Conservation (phyloP, 1,140 invertebrate species). For the Sweltsa coloradensis region DNA sequence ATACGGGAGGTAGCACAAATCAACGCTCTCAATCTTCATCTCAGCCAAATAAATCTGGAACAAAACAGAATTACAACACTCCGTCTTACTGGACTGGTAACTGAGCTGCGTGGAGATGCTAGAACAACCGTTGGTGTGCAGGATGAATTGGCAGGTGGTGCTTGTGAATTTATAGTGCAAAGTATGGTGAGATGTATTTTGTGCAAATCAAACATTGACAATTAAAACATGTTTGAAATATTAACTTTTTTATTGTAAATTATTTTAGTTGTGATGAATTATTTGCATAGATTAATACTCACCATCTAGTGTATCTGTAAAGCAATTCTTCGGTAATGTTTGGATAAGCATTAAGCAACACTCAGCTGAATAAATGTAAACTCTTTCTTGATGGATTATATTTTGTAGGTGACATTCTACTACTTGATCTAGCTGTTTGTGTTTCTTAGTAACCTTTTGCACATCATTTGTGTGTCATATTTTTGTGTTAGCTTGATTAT, state of each 20-base stretch:
- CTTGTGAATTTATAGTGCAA: slow-evolving; percentile 8
- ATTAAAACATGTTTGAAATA: slow-evolving; percentile 7
- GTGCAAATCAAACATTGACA: slow-evolving; percentile 9
- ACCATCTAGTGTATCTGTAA: too few relatives aligned
- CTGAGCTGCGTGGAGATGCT: slow-evolving; percentile 11
- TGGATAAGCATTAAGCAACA: too few relatives aligned
- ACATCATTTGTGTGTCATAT: slow-evolving; percentile 9
- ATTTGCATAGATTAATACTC: slow-evolving; percentile 8
- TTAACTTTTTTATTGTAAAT: slow-evolving; percentile 6
- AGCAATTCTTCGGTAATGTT: too few relatives aligned
- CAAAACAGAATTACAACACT: slow-evolving; percentile 45
- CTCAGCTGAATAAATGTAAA: slow-evolving; percentile 10
- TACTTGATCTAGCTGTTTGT: slow-evolving; percentile 9
- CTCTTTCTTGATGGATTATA: slow-evolving; percentile 8
- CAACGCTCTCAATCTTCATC: slow-evolving; percentile 52
- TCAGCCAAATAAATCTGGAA: slow-evolving; percentile 48
- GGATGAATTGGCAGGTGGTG: not conserved
- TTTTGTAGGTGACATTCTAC: slow-evolving; percentile 6
- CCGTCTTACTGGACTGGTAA: slow-evolving; percentile 24
- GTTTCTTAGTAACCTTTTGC: slow-evolving; percentile 2
- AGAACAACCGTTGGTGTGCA: slow-evolving; percentile 1
- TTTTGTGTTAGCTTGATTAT: slow-evolving; percentile 10
- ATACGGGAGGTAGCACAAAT: slow-evolving; percentile 47
- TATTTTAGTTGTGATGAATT: slow-evolving; percentile 4
- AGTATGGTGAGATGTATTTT: slow-evolving; percentile 5